Conservation (phyloP, 2,797 vertebrate genomes). For the Enteromius fasciolatus region DNA sequence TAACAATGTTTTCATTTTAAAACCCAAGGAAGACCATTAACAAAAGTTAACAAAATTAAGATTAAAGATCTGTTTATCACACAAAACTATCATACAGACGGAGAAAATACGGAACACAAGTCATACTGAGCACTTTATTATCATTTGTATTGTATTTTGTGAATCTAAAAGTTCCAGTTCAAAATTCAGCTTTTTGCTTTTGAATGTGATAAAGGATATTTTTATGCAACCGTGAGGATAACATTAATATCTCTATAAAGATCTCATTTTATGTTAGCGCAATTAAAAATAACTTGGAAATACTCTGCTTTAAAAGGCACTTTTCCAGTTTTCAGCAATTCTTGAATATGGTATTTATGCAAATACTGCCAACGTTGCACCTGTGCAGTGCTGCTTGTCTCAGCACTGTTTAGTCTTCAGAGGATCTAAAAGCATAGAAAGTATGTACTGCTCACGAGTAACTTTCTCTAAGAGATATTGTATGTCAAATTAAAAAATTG, state of each 20-base stretch:
- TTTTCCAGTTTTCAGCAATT: background rate
- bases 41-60: background rate
- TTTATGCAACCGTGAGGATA: background rate
- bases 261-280: background rate
- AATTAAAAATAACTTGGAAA: background rate
- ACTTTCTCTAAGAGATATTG: background rate
- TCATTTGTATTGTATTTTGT: background rate
- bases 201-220: background rate
- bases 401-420: constrained; percentile 20
- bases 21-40: background rate
- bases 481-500: background rate
- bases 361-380: background rate
- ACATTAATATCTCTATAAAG: background rate
- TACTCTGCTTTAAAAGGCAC: background rate
- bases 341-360: constrained; percentile 4
- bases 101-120: background rate
- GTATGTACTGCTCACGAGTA: background rate
- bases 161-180: background rate
- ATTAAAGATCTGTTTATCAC: background rate
- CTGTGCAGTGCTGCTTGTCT: background rate
- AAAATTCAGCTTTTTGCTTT: background rate
- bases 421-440: constrained; percentile 11
- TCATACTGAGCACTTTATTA: background rate
- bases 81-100: background rate
- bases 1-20: background rate